Evolutionary conservation across 2,888 invertebrate genomes (phyloP), one percentile per base, ranked within the genome.

Genomic region (Melipona beecheii): DNA sequence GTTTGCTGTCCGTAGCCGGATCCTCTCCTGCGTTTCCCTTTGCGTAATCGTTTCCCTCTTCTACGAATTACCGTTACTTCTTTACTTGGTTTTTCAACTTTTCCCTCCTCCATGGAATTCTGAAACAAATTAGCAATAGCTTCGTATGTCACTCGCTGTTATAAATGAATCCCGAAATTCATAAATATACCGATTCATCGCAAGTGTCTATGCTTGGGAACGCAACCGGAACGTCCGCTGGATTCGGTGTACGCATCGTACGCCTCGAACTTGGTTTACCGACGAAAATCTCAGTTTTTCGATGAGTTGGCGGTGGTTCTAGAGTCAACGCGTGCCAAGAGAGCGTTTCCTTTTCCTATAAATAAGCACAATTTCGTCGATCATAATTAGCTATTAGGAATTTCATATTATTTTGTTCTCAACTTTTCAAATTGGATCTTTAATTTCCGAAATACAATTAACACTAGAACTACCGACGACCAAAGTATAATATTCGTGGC

Each of bases 1-100:
- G 94, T 94, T 83, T 94, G 93, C 70, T 92, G 94, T 4, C 94
- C 92, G 78, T 94, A 93, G 60, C 92, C 87, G 64, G 94, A 94
- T 49, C 92, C 91, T 52, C 94, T 90, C 36, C 94, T 89, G 69
- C 91, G 91, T 74, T 93, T 94, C 52, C 93, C 87, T 82, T 94
- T 94, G 27, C 90, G 91, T 49, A 93, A 83, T 65, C 92, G 87
- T 79, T 93, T 94, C 0, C 94, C 93, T 54, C 93, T 92, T 43
- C 93, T 86, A n/a, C 85, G 86, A 69, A 77, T 69, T 13, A 89
- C 69, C 21, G 64, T 65, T 1, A 81, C 66, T 21, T 88, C 87
- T 27, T 85, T 84, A 31, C 68, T 83, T 15, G 43, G 24, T 36
- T 49, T 74, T 15, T 82, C 83, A 6, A 52, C 21, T 31, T 64